Evolutionary conservation across 2,797 vertebrate species (phyloP), one percentile per base, ranked within the genome.

Genomic region (Siniperca scherzeri): DNA sequence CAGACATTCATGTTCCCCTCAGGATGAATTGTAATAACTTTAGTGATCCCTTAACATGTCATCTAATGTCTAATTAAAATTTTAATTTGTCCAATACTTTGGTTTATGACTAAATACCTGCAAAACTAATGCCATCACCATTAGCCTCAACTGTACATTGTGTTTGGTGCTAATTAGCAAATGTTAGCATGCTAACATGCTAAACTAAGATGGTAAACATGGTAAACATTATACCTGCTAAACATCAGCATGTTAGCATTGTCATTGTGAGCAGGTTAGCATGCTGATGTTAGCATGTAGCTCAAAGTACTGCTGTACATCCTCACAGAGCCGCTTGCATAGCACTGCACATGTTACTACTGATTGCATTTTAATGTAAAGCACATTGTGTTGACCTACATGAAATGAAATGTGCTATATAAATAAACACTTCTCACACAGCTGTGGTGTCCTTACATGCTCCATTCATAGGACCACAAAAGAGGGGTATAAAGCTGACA

Each of bases 381-480:
- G 40, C 40, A 72, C 27, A 42, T 33, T 50, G 53, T 7, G 40
- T 36, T 7, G 7, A 30, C 33, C 27, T n/a, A 11, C 7, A 30
- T 30, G 30, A 30, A 12, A 14, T 30, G 21, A 68, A 33, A 42
- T 21, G 74, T 55, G 25, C 5, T 16, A 12, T n/a, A 22, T 42
- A n/a, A 36, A 46, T 48, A 57, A 48, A 48, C 64, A 59, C 50
- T 38, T 84, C 66, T 53, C 55, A 40, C 57, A 38, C 69, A 70
- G 36, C 61, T 77, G 82, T 82, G 55, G 40, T 42, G 46, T 60
- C 69, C 74, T 62, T 12, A 38, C 16, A 19, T 22, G 38, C 11
- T 25, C n/a, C 11, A 48, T 14, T 40, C 30, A 30, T 7, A 19
- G 11, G 48, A 27, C 16, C 40, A 44, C 30, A 38, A 33, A 67